Conservation (phyloP, 2,113 vertebrate genomes). For the Chloroceryle aenea region DNA sequence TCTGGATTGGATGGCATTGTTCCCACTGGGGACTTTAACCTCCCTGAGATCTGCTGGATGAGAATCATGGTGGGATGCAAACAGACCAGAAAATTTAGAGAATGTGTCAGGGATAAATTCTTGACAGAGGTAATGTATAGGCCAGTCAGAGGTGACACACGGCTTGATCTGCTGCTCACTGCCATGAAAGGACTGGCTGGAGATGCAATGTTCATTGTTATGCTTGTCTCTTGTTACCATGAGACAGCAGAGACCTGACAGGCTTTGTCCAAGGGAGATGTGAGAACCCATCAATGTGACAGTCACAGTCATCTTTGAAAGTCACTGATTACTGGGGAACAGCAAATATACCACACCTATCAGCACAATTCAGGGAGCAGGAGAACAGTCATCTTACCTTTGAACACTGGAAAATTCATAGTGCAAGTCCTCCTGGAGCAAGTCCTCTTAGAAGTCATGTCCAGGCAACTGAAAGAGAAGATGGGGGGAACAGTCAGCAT, state of each 20-base stretch:
- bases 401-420: neutral
- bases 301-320: neutral
- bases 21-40: neutral
- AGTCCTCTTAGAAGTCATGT: neutral
- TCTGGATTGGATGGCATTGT: neutral
- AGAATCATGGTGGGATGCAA: neutral
- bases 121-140: neutral
- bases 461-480: neutral
- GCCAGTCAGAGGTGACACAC: neutral
- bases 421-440: neutral
- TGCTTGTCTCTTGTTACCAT: neutral
- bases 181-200: neutral
- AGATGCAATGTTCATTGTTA: neutral
- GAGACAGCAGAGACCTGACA: neutral
- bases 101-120: neutral
- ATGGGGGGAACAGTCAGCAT: neutral
- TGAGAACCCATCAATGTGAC: neutral
- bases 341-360: neutral
- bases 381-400: neutral
- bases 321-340: neutral
- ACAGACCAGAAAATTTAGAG: neutral
- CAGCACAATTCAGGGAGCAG: neutral
- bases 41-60: neutral
- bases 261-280: neutral
- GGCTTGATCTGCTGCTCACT: neutral